phyloP scores from a whole-genome alignment of 2,797 vertebrate species.

The Brachymystax lenok region DNA sequence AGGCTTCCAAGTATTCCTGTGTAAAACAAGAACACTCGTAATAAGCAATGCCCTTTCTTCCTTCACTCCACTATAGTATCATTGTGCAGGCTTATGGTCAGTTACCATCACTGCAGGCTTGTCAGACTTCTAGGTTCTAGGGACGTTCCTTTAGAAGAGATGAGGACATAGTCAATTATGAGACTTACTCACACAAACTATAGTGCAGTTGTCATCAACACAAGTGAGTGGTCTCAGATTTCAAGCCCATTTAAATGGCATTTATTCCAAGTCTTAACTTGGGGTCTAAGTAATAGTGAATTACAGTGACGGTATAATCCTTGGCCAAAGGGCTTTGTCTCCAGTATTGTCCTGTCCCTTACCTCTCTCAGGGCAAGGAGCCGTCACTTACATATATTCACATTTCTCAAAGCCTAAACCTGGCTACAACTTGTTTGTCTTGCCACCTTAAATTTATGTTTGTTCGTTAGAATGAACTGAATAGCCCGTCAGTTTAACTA shows the following conservation, averaged over 20 bases:
- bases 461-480: background rate
- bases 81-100: constrained; percentile 14
- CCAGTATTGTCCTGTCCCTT: background rate
- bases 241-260: background rate
- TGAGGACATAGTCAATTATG: background rate
- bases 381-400: background rate
- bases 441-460: background rate
- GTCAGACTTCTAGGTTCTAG: constrained; percentile 2
- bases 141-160: background rate
- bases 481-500: background rate
- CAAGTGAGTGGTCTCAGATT: background rate
- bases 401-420: background rate
- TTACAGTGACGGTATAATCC: no score
- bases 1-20: constrained; percentile 6
- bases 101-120: constrained; percentile 21
- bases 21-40: constrained; percentile 5
- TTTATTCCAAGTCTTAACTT: background rate
- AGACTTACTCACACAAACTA: background rate
- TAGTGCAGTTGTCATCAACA: constrained; percentile 2
- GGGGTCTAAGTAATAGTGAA: background rate
- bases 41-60: constrained; percentile 9
- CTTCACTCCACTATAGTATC: background rate
- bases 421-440: background rate
- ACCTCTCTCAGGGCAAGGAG: background rate
- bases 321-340: background rate